Conservation (phyloP, 2,797 vertebrate genomes). For the Chanos chanos region DNA sequence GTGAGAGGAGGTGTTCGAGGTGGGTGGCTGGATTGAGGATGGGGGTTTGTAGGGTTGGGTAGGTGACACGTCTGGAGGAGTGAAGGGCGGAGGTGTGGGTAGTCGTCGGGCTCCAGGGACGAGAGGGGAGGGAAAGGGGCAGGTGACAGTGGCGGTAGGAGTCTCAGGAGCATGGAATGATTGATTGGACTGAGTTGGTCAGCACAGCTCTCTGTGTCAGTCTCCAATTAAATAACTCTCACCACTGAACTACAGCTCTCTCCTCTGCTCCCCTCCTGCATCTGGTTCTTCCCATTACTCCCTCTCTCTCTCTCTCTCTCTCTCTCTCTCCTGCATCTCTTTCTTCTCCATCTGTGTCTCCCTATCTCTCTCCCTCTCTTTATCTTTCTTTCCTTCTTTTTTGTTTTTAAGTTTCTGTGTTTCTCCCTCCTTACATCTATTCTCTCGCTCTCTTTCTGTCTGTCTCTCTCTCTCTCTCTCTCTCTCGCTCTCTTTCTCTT, state of each 20-base stretch:
- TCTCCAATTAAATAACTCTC: slow-evolving; percentile 76
- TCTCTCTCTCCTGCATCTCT: slow-evolving; percentile 29
- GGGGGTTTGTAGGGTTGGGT: slow-evolving; percentile 38
- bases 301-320: slow-evolving; percentile 25
- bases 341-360: slow-evolving; percentile 36
- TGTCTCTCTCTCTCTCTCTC: background rate
- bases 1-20: background rate
- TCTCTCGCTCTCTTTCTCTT: background rate
- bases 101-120: slow-evolving; percentile 24
- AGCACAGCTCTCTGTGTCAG: slow-evolving; percentile 71
- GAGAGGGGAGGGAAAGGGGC: slow-evolving; percentile 8
- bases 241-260: slow-evolving; percentile 51
- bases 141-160: slow-evolving; percentile 45
- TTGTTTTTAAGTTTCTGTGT: slow-evolving; percentile 38
- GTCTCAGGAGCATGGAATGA: slow-evolving; percentile 58
- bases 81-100: background rate
- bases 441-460: slow-evolving; percentile 9
- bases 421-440: slow-evolving; percentile 8
- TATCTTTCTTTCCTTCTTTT: slow-evolving; percentile 15
- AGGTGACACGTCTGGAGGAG: background rate
- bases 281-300: background rate
- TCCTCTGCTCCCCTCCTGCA: background rate
- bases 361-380: slow-evolving; percentile 35
- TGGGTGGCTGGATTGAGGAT: too few relatives aligned
- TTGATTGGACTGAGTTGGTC: slow-evolving; percentile 70